Evolutionary conservation across 35 echinoderm and acorn worm genomes (phyloP), one percentile per base, ranked within the genome.

Genomic region (Apostichopus parvimensis): DNA sequence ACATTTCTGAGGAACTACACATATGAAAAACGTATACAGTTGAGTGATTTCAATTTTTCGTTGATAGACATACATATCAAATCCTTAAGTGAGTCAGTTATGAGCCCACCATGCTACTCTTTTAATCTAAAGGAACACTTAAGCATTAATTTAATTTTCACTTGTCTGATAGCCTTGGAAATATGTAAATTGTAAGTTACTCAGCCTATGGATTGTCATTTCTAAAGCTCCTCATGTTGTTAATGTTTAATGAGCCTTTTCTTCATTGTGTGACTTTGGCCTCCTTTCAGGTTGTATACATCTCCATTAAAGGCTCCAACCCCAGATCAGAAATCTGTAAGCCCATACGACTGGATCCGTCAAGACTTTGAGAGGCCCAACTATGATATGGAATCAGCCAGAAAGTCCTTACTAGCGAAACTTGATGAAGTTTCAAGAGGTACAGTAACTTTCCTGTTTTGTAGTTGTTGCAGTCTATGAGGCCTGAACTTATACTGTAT

Each of bases 361-460:
- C 95, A 98, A 86, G 97, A 98, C 77, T 95, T 98, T 87, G 97
- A 98, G 6, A 83, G 93, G 26, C 97, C 97, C 25, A 94, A 78
- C 80, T 56, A 66, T 73, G 92, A 93, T 21, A 96, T 96, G 95
- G 94, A 98, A 68, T 92, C 94, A 20, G 97, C 97, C 53, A 95
- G 93, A 93, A 96, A 87, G 70, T 92, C 95, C 45, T 87, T 98
- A 11, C 90, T 94, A 71, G 97, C 94, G 15, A 98, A 95, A 90
- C 65, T 98, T 56, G 97, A 98, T 72, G 97, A 98, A 90, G 93
- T 98, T 53, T 94, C 96, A 73, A 92, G 96, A 94, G 94, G 96
- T 98, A 98, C 13, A 68, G 34, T 4, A 45, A 45, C 34, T 45
- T 45, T 45, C 34, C 34, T 45, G 34, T 45, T 45, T 45, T 45